phyloP scores from a whole-genome alignment of 92 coral and sea anemone species.

The Scolanthus callimorphus region DNA sequence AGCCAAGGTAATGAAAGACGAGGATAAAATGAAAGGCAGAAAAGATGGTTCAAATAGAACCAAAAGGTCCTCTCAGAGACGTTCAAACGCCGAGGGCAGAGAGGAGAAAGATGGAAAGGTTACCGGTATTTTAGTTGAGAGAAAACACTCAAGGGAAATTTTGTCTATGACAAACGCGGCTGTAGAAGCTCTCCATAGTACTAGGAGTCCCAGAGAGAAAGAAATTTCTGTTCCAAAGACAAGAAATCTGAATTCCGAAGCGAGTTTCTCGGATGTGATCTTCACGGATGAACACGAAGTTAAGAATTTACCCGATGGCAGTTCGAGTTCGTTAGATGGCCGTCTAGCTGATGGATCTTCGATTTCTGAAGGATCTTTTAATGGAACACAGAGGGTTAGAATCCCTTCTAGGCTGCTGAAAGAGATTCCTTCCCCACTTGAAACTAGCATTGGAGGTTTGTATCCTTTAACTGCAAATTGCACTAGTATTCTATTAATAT shows the following conservation, averaged over 20 bases:
- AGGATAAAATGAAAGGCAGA: no score
- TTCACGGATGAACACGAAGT: not conserved
- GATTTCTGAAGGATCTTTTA: slow-evolving; percentile 55
- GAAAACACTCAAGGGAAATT: slow-evolving; percentile 65
- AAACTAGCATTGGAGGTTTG: no score
- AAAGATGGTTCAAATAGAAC: no score
- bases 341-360: slow-evolving; percentile 13
- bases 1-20: no score
- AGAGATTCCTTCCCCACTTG: slow-evolving; percentile 79
- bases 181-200: slow-evolving; percentile 67
- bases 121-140: no score
- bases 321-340: slow-evolving; percentile 9
- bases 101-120: no score
- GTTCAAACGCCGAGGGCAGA: no score
- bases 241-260: slow-evolving; percentile 1
- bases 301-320: not conserved
- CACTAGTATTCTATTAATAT: no score
- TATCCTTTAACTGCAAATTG: no score
- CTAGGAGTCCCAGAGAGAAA: slow-evolving; percentile 2
- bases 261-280: not conserved
- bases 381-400: slow-evolving; percentile 70
- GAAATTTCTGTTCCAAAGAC: not conserved
- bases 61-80: no score
- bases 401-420: slow-evolving; percentile 81
- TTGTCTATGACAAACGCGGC: slow-evolving; percentile 88